Evolutionary conservation across 2,797 vertebrate species (phyloP).

Genomic region (Periparus ater): DNA sequence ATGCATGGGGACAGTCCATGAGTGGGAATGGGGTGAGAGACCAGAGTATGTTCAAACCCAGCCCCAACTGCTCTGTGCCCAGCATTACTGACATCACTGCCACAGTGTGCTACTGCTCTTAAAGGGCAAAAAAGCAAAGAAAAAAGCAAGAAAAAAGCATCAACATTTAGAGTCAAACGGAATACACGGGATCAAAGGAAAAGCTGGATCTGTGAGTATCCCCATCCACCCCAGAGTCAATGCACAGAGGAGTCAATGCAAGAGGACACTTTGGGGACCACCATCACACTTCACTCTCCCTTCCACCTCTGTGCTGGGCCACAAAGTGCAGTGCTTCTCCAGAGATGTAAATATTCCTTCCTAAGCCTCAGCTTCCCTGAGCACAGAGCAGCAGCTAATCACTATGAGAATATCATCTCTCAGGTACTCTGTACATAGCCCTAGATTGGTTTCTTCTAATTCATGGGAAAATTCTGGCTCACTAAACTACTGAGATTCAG

Average conservation of each 20-base stretch:
- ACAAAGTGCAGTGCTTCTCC: neutral
- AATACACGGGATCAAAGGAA: neutral
- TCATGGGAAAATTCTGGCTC: neutral
- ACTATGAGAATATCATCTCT: neutral
- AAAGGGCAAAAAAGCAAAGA: neutral
- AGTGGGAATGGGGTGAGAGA: neutral
- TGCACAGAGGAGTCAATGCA: neutral
- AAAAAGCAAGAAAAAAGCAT: neutral
- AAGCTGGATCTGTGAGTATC: neutral
- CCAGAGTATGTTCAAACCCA: neutral
- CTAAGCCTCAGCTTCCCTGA: rapidly evolving
- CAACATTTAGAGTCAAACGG: neutral
- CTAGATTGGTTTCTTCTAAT: conserved; percentile 11
- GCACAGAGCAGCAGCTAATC: neutral
- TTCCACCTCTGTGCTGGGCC: neutral
- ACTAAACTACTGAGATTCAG: conserved; percentile 20
- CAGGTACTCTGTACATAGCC: neutral
- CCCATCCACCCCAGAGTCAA: neutral
- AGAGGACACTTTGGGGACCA: neutral
- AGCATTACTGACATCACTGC: neutral
- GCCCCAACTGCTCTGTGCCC: neutral
- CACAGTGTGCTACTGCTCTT: rapidly evolving
- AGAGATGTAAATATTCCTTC: neutral
- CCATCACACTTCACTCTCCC: rapidly evolving
- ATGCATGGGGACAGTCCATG: neutral